phyloP scores from a whole-genome alignment of 2,113 vertebrate genomes.

The Syngnathus scovelli region DNA sequence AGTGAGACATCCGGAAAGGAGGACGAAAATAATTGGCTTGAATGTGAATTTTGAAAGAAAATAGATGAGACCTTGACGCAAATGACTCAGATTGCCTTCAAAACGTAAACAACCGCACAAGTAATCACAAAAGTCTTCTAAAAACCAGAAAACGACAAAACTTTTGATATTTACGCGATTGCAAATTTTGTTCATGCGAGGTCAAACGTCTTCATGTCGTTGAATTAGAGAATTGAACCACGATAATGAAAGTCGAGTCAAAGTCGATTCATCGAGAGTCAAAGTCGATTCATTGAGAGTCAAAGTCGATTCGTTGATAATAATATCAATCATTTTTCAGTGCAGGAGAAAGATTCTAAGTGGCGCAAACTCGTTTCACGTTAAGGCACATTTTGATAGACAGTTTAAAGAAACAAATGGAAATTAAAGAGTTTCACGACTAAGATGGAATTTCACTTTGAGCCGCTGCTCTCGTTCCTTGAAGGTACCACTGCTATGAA shows the following conservation, averaged over 20 bases:
- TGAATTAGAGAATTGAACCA: not conserved
- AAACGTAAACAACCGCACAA: not conserved
- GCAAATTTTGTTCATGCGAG: not conserved
- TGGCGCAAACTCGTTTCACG: not conserved
- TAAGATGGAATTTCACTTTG: too few relatives aligned
- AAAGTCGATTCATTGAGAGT: not conserved
- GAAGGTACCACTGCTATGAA: too few relatives aligned
- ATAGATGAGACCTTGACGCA: not conserved
- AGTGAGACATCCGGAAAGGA: not conserved
- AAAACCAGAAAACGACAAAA: not conserved
- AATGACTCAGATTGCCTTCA: conserved; percentile 1
- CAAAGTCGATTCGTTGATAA: too few relatives aligned
- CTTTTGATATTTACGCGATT: not conserved
- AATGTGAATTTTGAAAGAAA: not conserved
- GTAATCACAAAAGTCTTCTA: not conserved
- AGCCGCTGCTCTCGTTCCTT: too few relatives aligned
- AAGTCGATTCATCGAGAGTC: not conserved
- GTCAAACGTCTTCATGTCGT: not conserved
- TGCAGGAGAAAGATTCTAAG: too few relatives aligned
- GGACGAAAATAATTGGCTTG: conserved; percentile 2
- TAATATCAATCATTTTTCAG: too few relatives aligned
- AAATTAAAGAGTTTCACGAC: too few relatives aligned
- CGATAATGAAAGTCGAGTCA: not conserved
- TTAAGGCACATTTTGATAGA: not conserved
- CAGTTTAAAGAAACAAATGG: too few relatives aligned